Conservation (phyloP, 2,797 vertebrate species). For the Thamnophis elegans region DNA sequence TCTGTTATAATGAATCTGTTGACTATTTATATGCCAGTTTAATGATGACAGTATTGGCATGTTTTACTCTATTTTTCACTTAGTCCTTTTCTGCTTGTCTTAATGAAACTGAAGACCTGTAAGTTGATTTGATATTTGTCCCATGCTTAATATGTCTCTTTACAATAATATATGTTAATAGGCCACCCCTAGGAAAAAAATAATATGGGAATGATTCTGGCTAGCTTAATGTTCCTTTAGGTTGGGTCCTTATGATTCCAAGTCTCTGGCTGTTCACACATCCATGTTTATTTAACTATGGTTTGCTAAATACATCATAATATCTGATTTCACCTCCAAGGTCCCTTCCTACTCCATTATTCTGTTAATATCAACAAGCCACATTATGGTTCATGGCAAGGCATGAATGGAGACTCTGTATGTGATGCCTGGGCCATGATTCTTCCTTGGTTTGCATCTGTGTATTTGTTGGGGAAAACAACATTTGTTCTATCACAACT, state of each 20-base stretch:
- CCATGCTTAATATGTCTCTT: not conserved
- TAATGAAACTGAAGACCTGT: not conserved
- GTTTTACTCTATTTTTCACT: not conserved
- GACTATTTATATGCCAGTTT: not conserved
- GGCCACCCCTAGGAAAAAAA: not conserved
- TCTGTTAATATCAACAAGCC: not conserved
- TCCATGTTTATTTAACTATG: not conserved
- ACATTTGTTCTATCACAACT: not conserved
- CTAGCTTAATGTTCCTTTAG: not conserved
- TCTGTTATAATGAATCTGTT: not conserved
- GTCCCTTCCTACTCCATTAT: too few species aligned
- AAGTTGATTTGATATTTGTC: not conserved
- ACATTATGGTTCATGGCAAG: not conserved
- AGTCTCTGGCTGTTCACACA: not conserved
- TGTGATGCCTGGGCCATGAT: not conserved
- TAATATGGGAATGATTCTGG: not conserved
- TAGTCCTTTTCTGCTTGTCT: not conserved
- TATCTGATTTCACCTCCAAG: not conserved
- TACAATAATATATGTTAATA: not conserved
- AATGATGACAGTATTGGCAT: not conserved
- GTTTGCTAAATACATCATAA: not conserved
- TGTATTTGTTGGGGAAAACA: not conserved
- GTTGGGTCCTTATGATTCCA: not conserved
- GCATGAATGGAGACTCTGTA: not conserved
- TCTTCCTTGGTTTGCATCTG: not conserved